A percentile compares a stretch with the other conserved stretches of the same genome.
These are phyloP conservation scores for Cancer borealis DNA, from an alignment of 2,888 invertebrate genomes.

Conservation along the genomic window DNA sequence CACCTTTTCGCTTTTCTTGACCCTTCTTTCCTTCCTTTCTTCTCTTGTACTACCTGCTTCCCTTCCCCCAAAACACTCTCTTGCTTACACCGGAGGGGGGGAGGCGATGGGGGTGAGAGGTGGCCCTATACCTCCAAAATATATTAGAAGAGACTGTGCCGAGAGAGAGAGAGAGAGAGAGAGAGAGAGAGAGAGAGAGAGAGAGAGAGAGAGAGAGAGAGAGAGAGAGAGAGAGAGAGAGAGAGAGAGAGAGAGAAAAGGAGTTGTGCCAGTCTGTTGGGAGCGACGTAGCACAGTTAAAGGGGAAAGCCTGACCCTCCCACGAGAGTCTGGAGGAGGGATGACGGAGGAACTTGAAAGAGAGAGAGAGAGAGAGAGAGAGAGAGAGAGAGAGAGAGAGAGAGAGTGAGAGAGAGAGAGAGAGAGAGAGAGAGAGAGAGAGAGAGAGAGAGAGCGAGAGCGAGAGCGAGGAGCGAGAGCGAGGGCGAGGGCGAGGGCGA, in stretches of 20 bases:
- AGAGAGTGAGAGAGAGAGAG: too few species aligned
- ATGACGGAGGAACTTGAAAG: neutral
- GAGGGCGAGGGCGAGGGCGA: neutral
- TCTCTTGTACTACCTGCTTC: neutral
- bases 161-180: neutral
- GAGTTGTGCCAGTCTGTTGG: neutral
- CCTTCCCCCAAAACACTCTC: neutral
- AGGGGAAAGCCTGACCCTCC: conserved; percentile 19
- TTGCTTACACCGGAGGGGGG: too few species aligned
- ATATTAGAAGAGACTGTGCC: too few species aligned
- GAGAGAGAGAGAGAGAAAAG: conserved; percentile 20
- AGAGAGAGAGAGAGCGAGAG: too few species aligned
- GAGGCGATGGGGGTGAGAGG: too few species aligned
- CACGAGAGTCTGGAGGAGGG: neutral
- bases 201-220: conserved; percentile 20
- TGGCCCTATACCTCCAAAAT: too few species aligned
- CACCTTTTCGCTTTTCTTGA: too few species aligned
- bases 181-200: conserved; percentile 20
- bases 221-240: conserved; percentile 20
- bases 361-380: too few species aligned
- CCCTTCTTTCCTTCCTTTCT: neutral
- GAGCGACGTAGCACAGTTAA: conserved; percentile 12
- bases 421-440: too few species aligned
- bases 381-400: too few species aligned
- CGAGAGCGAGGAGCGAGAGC: too few species aligned